Base-by-base conservation (phyloP, 2,113 vertebrate species). In the Pelusios castaneus region DNA sequence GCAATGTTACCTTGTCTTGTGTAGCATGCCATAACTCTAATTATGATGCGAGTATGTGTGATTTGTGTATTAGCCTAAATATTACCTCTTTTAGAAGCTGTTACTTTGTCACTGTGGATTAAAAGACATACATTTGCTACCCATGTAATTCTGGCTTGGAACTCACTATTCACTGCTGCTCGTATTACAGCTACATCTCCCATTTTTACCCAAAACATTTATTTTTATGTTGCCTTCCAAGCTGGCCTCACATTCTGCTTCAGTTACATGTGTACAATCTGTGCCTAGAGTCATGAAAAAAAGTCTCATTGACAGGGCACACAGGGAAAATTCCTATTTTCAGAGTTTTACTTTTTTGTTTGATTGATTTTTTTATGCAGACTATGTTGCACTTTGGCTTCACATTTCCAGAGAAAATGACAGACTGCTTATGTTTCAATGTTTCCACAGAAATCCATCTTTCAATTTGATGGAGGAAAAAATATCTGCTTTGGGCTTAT, bases 141-240 rank as follows among this genome's bases (percentile, higher is more conserved):
- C 24, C 31, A 5, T 84, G 38, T 85, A 81, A 67, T 4, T 3
- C 52, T 87, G 29, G 34, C 29, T 4, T 13, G 60, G 49, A 86
- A 24, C 6, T 52, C 80, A 80, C 1, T 82, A 63, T 47, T 89
- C 4, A 41, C 54, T 78, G 1, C 56, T 63, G 6, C 10, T 5
- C 41, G 45, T 63, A 82, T 58, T 47, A 85, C 67, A 80, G 75
- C 31, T 82, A 1, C 80, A n/a, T 87, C 88, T 92, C 84, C 41
- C 31, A 34, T 63, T 83, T 43, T 51, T 77, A 49, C 0, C 4
- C 10, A 70, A 82, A 45, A n/a, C 10, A 3, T 2, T 54, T 75
- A 29, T 52, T 67, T 24, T 45, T 21, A 2, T 73, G 7, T 49
- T 60, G 2, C 41, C n/a, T 87, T 93, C 87, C 41, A 83, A 75